Percentiles rank a stretch among this genome's conserved stretches.
Conservation (phyloP, 1,140 invertebrate genomes). For the Microvelia longipes region DNA sequence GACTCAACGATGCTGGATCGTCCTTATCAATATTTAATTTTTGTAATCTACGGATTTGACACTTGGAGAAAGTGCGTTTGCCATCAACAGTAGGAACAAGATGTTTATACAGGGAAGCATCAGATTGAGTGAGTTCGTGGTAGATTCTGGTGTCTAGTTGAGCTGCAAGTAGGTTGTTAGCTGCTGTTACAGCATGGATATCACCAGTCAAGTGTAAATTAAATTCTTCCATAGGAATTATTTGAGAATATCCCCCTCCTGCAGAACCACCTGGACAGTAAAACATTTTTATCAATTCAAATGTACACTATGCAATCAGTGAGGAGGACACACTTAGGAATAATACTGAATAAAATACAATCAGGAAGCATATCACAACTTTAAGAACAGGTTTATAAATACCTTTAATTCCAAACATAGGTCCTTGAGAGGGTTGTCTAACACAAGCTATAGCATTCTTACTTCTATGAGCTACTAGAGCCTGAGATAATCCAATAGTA, state of each 20-base stretch:
- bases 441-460: slow-evolving; percentile 86
- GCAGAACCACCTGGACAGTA: slow-evolving; percentile 60
- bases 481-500: slow-evolving; percentile 82
- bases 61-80: slow-evolving; percentile 33
- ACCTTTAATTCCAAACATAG: slow-evolving; percentile 97
- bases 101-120: slow-evolving; percentile 71
- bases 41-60: slow-evolving; percentile 28
- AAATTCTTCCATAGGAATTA: slow-evolving; percentile 99
- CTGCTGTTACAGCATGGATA: slow-evolving; percentile 93
- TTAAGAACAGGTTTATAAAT: no score
- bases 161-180: slow-evolving; percentile 93
- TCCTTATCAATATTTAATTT: slow-evolving; percentile 63
- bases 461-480: slow-evolving; percentile 65
- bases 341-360: slow-evolving; percentile 3
- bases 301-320: no score
- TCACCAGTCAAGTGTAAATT: slow-evolving; percentile 98
- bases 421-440: slow-evolving; percentile 95
- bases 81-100: slow-evolving; percentile 69
- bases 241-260: slow-evolving; percentile 84
- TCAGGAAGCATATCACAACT: background rate
- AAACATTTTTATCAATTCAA: no score
- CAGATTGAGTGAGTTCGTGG: slow-evolving; percentile 81
- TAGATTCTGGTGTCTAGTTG: slow-evolving; percentile 89
- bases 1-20: slow-evolving; percentile 62
- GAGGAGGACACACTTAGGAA: background rate